Base-by-base conservation (phyloP, 2,888 invertebrate genomes). In the Aspidiotus destructor region DNA sequence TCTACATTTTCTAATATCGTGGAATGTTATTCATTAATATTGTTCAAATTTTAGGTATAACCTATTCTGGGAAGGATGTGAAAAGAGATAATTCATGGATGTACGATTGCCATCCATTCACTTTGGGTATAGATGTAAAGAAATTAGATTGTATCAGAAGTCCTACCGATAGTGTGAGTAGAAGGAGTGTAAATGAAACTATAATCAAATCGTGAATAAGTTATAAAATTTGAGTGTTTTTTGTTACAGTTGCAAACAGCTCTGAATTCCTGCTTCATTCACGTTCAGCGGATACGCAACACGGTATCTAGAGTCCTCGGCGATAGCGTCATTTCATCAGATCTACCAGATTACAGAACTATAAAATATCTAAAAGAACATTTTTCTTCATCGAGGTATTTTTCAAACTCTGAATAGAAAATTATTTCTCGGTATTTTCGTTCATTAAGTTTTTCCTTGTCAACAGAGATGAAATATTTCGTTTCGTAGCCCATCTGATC, bases 51-150 rank as follows among this genome's bases (percentile, higher is more conserved):
- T 60, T n/a, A 65, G 65, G 65, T 57, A 65, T 65, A n/a, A 65
- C 65, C 2, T 58, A 65, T 48, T 57, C 60, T 2, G 28, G 28
- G 28, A 28, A 28, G 1, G 28, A 28, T 28, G 28, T 28, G 28
- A 65, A 65, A 40, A 65, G 58, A 65, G 60, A 55, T 40, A 57
- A 58, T 48, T 48, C 58, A 7, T 65, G 57, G 65, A 65, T 58
- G 58, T 65, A 65, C 40, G 65, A 65, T 48, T 58, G 58, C 5
- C 65, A 65, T 60, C 65, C 65, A 16, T 65, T 65, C 40, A 65
- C 65, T 44, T 65, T 65, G 8, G 65, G 65, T 15, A 65, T 65
- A 8, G 65, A 65, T 48, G 40, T 65, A 3, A 65, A 48, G 40
- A 57, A 65, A 15, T 48, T 65, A 42, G 42, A 65, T 11, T 65